A percentile compares a stretch with the other conserved stretches of the same genome.
phyloP scores from a whole-genome alignment of 2,797 vertebrate genomes.

The Acanthurus tractus region DNA sequence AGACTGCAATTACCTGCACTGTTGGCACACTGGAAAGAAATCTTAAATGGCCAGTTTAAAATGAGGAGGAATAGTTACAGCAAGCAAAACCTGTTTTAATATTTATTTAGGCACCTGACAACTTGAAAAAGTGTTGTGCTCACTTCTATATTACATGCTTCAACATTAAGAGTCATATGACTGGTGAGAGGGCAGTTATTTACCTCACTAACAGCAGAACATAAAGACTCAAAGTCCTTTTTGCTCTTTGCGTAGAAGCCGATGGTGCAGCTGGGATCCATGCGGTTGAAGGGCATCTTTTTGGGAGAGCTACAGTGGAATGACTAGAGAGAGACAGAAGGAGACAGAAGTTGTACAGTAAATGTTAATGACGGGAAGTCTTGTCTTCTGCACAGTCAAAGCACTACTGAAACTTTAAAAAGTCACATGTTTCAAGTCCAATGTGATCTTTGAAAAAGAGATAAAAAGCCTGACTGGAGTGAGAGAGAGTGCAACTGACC shows the following conservation, averaged over 20 bases:
- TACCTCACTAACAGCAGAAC: conserved; percentile 87
- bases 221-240: conserved; percentile 91
- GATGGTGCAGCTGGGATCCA: conserved; percentile 96
- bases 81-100: no score
- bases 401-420: neutral
- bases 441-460: neutral
- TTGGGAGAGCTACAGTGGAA: conserved; percentile 93
- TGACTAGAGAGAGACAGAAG: conserved; percentile 78
- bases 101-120: no score
- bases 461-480: neutral
- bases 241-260: conserved; percentile 92
- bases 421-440: neutral
- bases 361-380: neutral
- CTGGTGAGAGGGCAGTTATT: conserved; percentile 53
- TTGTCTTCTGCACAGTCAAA: conserved; percentile 14
- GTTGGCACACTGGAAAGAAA: no score
- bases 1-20: no score
- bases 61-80: no score
- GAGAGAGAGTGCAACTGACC: conserved; percentile 76
- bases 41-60: no score
- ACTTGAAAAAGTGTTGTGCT: neutral
- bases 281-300: conserved; percentile 92
- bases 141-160: neutral
- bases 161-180: neutral
- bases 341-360: neutral